phyloP scores from a whole-genome alignment of 1,140 invertebrate genomes.

The Drosophila tani region DNA sequence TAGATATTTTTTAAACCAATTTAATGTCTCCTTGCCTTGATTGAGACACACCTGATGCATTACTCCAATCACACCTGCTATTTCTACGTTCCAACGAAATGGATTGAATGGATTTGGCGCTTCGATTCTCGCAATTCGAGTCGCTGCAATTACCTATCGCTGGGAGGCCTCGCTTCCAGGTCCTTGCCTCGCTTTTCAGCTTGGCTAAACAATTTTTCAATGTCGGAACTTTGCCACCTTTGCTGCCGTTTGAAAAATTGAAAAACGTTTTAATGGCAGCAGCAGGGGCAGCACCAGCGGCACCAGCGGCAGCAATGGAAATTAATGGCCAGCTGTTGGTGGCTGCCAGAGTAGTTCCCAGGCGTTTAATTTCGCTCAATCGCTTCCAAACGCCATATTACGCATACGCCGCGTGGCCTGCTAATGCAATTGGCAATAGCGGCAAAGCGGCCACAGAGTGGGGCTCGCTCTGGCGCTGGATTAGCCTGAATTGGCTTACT shows the following conservation, averaged over 20 bases:
- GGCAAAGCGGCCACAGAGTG: constrained; percentile 8
- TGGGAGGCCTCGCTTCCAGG: constrained; percentile 18
- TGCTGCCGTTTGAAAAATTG: constrained; percentile 72
- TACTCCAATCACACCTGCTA: neutral
- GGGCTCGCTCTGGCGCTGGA: neutral
- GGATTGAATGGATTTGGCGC: constrained; percentile 10
- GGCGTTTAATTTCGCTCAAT: constrained; percentile 54
- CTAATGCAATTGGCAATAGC: constrained; percentile 53
- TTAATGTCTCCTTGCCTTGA: neutral
- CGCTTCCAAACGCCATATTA: constrained; percentile 36
- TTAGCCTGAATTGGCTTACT: constrained; percentile 41
- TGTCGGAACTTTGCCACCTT: constrained; percentile 67
- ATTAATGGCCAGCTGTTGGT: constrained; percentile 71
- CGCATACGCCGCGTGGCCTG: constrained; percentile 41
- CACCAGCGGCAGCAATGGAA: constrained; percentile 60
- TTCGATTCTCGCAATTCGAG: constrained; percentile 15
- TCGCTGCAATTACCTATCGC: constrained; percentile 28
- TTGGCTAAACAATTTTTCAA: constrained; percentile 76
- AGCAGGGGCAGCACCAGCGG: neutral
- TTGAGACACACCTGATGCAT: constrained; percentile 8
- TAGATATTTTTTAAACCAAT: too few species aligned
- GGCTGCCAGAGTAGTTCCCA: constrained; percentile 47
- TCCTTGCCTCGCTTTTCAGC: constrained; percentile 15
- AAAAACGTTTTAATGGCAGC: constrained; percentile 76
- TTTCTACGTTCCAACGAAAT: neutral